Conservation (phyloP, 2,888 invertebrate species). For the Dryadula phaetusa region DNA sequence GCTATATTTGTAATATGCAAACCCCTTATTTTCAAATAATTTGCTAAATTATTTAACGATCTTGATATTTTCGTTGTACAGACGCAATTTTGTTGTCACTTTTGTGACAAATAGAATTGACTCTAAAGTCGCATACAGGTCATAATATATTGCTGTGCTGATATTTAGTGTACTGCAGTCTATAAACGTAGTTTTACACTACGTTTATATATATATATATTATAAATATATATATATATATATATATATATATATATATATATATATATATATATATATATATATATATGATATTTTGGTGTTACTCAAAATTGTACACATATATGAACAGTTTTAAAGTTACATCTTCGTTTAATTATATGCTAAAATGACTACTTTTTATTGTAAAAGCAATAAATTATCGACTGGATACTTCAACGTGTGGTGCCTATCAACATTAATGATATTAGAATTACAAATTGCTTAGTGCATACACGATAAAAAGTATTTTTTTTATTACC, state of each 20-base stretch:
- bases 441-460: constrained; percentile 38
- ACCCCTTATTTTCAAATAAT: constrained; percentile 29
- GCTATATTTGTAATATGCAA: constrained; percentile 31
- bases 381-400: constrained; percentile 28
- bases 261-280: too few species aligned
- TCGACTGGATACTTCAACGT: constrained; percentile 17
- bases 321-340: neutral
- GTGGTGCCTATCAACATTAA: constrained; percentile 31
- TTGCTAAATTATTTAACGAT: constrained; percentile 37
- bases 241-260: too few species aligned
- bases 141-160: neutral
- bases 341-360: neutral
- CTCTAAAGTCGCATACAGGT: constrained; percentile 2
- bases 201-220: too few species aligned
- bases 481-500: constrained; percentile 33
- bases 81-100: constrained; percentile 41
- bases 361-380: constrained; percentile 5
- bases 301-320: neutral
- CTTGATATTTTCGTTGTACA: constrained; percentile 35
- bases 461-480: constrained; percentile 32
- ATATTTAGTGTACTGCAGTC: neutral
- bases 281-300: too few species aligned
- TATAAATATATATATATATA: too few species aligned
- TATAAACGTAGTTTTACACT: neutral
- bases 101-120: constrained; percentile 21